Evolutionary conservation across 2,113 vertebrate genomes (phyloP), one percentile per base, ranked within the genome.

Genomic region (Stercorarius parasiticus): DNA sequence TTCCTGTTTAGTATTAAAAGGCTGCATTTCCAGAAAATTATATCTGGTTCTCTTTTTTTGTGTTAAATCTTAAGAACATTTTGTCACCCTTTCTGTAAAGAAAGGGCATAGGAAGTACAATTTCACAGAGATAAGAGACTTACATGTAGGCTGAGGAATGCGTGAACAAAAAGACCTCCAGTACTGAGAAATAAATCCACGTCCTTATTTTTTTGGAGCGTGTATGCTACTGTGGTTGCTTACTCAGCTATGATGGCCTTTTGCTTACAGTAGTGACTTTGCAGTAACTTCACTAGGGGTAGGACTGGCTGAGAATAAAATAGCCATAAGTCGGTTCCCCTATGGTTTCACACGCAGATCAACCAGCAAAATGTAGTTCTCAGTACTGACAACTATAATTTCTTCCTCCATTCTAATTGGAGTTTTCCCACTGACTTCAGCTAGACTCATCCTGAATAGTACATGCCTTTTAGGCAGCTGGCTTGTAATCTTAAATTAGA

Each of bases 41-140:
- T 88, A 27, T 47, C 70, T 73, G 38, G 11, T 55, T 82, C 78
- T 62, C 3, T 50, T 69, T 45, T 82, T 47, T 58, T 38, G 8
- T 76, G n/a, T 62, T 88, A 74, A 81, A 74, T 88, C 53, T 43
- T 40, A 56, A 50, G 69, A 86, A 76, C 3, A 0, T 89, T 96
- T 92, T 84, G 47, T 86, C 80, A 86, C 72, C 50, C 45, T 72
- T 88, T 91, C 34, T 52, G 27, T 76, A 87, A 84, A 79, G 34
- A 85, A 91, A 42, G 49, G 66, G 62, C 86, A 95, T 58, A 95
- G 91, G 94, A 97, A 96, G 70, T 89, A 84, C 21, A 92, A 49
- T 95, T 96, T 93, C 77, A 82, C n/a, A 49, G 93, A 93, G 93
- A 87, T 89, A 91, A 97, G 91, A 84, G 56, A 87, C 71, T 93